Conservation (phyloP, 2,797 vertebrate species). For the Takifugu rubripes region DNA sequence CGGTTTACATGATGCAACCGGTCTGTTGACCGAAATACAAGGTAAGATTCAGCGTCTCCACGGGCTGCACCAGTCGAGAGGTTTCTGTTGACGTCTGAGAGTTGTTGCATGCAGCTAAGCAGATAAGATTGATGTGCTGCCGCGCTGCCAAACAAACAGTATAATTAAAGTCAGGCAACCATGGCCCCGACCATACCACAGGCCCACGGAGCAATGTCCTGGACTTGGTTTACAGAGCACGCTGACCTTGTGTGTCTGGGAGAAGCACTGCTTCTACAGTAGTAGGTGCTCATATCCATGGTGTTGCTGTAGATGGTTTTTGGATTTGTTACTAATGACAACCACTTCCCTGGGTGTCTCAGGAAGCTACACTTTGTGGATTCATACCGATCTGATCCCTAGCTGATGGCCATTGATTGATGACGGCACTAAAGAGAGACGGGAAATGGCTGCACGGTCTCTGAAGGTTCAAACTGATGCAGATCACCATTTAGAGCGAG, state of each 20-base stretch:
- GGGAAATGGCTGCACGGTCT: too few species aligned
- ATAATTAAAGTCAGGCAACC: slow-evolving; percentile 68
- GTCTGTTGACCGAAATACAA: neutral
- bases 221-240: slow-evolving; percentile 6
- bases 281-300: too few species aligned
- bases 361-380: too few species aligned
- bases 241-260: neutral
- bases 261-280: too few species aligned
- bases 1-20: too few species aligned
- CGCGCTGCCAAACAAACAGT: slow-evolving; percentile 62
- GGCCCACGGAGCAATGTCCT: slow-evolving; percentile 24
- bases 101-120: slow-evolving; percentile 52
- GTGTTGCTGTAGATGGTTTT: too few species aligned
- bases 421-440: too few species aligned
- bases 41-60: slow-evolving; percentile 8
- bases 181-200: slow-evolving; percentile 39
- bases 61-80: slow-evolving; percentile 35
- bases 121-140: slow-evolving; percentile 64
- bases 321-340: too few species aligned
- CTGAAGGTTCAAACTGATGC: neutral
- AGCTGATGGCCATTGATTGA: too few species aligned
- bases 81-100: slow-evolving; percentile 38
- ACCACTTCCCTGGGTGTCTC: too few species aligned
- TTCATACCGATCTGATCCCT: too few species aligned
- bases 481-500: slow-evolving; percentile 10